Evolutionary conservation across 1,140 invertebrate genomes (phyloP).

Genomic region (Diachasmimorpha longicaudata): DNA sequence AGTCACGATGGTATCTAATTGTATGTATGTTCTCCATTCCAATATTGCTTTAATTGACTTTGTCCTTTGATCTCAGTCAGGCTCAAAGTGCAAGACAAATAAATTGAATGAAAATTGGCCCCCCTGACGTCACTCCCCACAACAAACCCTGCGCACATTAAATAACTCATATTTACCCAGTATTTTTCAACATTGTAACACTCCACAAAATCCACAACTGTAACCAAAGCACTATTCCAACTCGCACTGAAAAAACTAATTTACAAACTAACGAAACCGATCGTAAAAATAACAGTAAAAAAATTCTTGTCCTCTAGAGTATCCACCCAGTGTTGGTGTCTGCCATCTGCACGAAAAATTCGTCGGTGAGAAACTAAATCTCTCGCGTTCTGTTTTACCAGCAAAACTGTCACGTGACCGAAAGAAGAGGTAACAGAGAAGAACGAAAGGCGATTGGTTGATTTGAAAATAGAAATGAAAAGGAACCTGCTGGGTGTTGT

Average conservation of each 20-base stretch:
- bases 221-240: not conserved
- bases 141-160: too few relatives aligned
- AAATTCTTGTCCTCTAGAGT: not conserved
- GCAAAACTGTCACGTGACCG: not conserved
- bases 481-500: not conserved
- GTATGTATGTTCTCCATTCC: too few relatives aligned
- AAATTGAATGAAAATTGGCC: too few relatives aligned
- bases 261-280: not conserved
- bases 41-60: too few relatives aligned
- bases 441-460: constrained; percentile 1
- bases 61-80: too few relatives aligned
- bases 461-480: constrained; percentile 15
- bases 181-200: not conserved
- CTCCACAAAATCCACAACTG: not conserved
- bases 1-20: too few relatives aligned
- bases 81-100: too few relatives aligned
- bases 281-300: not conserved
- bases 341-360: not conserved
- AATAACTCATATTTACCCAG: not conserved
- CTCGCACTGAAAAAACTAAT: not conserved
- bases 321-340: not conserved
- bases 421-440: not conserved
- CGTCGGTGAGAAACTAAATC: not conserved
- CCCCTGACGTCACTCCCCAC: too few relatives aligned
- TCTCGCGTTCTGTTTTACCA: not conserved